These are phyloP conservation scores for Pseudomyrmex sp. DNA, from an alignment of 1,140 invertebrate genomes.

Conservation along the genomic window DNA sequence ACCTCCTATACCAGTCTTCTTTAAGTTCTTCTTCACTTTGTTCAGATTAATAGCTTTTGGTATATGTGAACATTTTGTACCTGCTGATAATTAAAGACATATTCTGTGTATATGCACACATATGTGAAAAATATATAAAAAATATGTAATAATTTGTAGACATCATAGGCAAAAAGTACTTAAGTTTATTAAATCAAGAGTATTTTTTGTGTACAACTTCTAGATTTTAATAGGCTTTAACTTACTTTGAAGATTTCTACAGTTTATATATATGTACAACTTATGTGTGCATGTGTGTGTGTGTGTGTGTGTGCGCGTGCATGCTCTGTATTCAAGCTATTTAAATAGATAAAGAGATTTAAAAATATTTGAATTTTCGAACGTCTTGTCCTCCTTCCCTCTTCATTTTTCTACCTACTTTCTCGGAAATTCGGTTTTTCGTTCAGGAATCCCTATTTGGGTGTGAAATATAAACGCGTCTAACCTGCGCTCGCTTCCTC, in stretches of 20 bases:
- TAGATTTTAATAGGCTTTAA: too few species aligned
- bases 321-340: too few species aligned
- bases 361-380: neutral
- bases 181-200: neutral
- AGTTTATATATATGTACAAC: too few species aligned
- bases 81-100: constrained; percentile 12
- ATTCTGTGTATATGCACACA: too few species aligned
- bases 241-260: too few species aligned
- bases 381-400: too few species aligned
- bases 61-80: constrained; percentile 88
- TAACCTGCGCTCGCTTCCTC: constrained; percentile 84
- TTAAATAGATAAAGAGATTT: neutral
- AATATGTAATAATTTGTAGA: neutral
- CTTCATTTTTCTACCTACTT: too few species aligned
- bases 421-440: constrained; percentile 10
- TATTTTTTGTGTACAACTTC: too few species aligned
- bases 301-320: too few species aligned
- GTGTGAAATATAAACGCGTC: constrained; percentile 24
- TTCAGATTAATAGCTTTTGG: constrained; percentile 89
- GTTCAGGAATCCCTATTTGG: neutral
- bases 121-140: too few species aligned
- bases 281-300: too few species aligned
- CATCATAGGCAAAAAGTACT: neutral
- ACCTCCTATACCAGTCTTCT: constrained; percentile 85
- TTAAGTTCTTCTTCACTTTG: constrained; percentile 88